Evolutionary conservation across 2,888 invertebrate genomes (phyloP), one percentile per base, ranked within the genome.

Genomic region (Portevinia maculata): DNA sequence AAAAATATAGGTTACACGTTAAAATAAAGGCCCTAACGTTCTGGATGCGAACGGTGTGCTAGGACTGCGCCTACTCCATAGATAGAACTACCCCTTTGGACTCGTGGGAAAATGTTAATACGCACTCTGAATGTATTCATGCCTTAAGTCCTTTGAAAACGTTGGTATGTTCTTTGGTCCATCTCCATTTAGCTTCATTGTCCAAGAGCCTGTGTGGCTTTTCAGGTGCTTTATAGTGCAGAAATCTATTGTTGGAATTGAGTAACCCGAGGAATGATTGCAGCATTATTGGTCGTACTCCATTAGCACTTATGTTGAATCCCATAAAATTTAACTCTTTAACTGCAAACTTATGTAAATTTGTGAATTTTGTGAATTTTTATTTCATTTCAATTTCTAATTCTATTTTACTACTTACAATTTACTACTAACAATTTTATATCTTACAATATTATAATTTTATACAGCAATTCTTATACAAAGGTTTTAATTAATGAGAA

Each of bases 31-130:
- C 0, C 48, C 19, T 11, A 48, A 5, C 5, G 62, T 62, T 1
- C 62, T 46, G 1, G 48, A 62, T 17, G 44, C 24, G 21, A 32
- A 62, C 30, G 19, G 11, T 62, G 48, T 19, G 21, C 32, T 17
- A 48, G 13, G 6, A 62, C 34, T 3, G 37, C 48, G 1, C 34
- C 48, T 9, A 48, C 19, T 13, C 48, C 48, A 17, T 62, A 62
- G 11, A 48, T n/a, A 48, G 11, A 13, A 48, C 13, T 7, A 48
- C n/a, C 8, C 6, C 24, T 11, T 48, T 48, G 3, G 48, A 21
- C 24, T 48, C 24, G 24, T 48, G 24, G 46, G 4, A 46, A 7
- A n/a, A 13, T 8, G 46, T 46, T 0, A 46, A 17, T 19, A 46
- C 13, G 5, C 13, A 8, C 5, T 46, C 46, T 4, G 46, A 46